Evolutionary conservation across 2,797 vertebrate genomes (phyloP), one percentile per base, ranked within the genome.

Genomic region (Siniperca scherzeri): DNA sequence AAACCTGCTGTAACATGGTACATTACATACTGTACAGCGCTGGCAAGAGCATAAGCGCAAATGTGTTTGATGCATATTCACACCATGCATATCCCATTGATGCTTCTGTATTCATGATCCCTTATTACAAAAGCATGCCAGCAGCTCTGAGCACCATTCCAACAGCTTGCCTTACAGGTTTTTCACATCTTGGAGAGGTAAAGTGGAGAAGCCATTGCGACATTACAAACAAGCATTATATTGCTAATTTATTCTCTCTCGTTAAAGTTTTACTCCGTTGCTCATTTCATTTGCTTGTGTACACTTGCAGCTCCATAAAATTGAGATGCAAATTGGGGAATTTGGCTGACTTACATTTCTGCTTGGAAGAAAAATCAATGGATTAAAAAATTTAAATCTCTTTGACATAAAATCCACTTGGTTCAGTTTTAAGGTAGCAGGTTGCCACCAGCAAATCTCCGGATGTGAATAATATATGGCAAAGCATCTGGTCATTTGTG

Each of bases 21-120:
- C 70, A 68, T 74, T 80, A 86, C 83, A 81, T 61, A 73, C 78
- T 65, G 70, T 33, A 69, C 70, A 53, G 73, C 5, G 10, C 73
- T 68, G 82, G 78, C 56, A 21, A 79, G 27, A 79, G 71, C 78
- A 66, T 55, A 76, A 80, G 87, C 80, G 60, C 81, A 76, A 84
- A 90, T 82, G 92, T 70, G 78, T 89, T 86, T 87, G 90, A 92
- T 92, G 91, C 78, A 89, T 90, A 86, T 90, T 88, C 87, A 88
- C 85, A 70, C 77, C 73, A 53, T 80, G 87, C 77, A 87, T 84
- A 89, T 93, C 88, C 88, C 79, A 78, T 83, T 80, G 83, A 91
- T 88, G 85, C 86, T 87, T 92, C 89, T 92, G 88, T 90, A 89
- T 92, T 91, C 79, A 90, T 91, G 89, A 91, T 89, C 89, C 86